A percentile compares a stretch with the other conserved stretches of the same genome.
Conservation (phyloP, 2,888 invertebrate genomes). For the Ernsta delagoae region DNA sequence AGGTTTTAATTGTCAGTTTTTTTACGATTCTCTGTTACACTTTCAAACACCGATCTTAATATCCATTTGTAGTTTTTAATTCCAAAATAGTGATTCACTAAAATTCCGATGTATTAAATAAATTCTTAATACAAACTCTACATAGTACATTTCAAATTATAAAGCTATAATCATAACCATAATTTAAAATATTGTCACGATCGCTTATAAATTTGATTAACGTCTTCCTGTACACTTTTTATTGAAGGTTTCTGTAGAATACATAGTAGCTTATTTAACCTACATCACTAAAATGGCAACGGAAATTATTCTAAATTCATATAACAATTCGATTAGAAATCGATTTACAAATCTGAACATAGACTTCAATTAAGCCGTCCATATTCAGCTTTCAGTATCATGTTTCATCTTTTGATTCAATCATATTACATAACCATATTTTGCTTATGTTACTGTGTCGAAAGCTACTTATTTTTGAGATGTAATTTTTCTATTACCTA, state of each 20-base stretch:
- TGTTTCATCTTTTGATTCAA: slow-evolving; percentile 8
- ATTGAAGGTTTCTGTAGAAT: slow-evolving; percentile 16
- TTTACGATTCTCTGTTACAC: slow-evolving; percentile 52
- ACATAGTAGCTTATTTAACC: slow-evolving; percentile 48
- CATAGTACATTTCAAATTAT: no score
- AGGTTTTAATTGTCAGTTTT: no score
- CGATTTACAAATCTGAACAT: slow-evolving; percentile 42
- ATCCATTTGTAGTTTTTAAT: not conserved
- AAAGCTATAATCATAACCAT: not conserved
- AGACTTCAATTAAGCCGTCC: slow-evolving; percentile 30
- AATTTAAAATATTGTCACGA: slow-evolving; percentile 4
- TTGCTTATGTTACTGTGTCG: not conserved
- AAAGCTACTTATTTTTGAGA: not conserved
- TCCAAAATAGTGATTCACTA: not conserved
- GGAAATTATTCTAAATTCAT: slow-evolving; percentile 52
- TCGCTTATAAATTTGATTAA: slow-evolving; percentile 2
- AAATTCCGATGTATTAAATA: not conserved
- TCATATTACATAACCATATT: not conserved
- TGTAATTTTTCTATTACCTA: no score
- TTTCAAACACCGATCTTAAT: slow-evolving; percentile 60
- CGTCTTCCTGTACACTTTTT: slow-evolving; percentile 28
- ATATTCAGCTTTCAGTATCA: not conserved
- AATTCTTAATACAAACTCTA: no score
- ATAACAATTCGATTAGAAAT: slow-evolving; percentile 52
- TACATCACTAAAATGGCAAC: slow-evolving; percentile 72